Base-by-base conservation (phyloP, 2,113 vertebrate species). In the Tragelaphus imberbis region DNA sequence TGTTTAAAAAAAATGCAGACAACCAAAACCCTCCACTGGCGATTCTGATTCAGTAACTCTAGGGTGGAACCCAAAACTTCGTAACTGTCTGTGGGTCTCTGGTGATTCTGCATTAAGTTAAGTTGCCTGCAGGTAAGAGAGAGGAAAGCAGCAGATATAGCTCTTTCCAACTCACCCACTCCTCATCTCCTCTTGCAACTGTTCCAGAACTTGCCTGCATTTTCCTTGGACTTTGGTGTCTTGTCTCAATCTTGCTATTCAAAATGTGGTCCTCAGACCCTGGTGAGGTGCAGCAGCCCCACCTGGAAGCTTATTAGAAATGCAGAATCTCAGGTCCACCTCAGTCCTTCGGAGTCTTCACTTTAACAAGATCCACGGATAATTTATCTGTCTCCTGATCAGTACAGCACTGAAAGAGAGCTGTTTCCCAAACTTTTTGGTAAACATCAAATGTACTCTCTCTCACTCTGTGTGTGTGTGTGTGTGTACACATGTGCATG, bases 21-120 rank as follows among this genome's bases (percentile, higher is more conserved):
- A 77, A 58, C 25, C 14, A 12, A 97, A 63, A 71, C 63, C 16
- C 19, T 77, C 61, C 40, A 36, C 19, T 58, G 88, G 28, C 92
- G 49, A 92, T 55, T 94, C 63, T 91, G 28, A 59, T 80, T 85
- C 49, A 84, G 33, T 71, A 75, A 75, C 36, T 44, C 71, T 75
- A 75, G 71, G 36, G 23, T 44, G 71, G 71, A 25, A 75, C 36
- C 79, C 58, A 53, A 21, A 17, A 36, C 30, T 56, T 56, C 5
- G 0, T 33, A 58, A 61, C 28, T 84, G 33, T 56, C 79, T 56
- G 25, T 82, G 5, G 30, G 6, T 55, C 33, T 49, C 44, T 51
- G 23, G 19, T 17, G n/a, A 75, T 55, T 90, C 53, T 81, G 17
- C 80, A 84, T 40, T 68, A 55, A 80, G n/a, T 53, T 63, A 75